Base-by-base conservation (phyloP, 1,140 invertebrate species). In the Pachypeltis micranthus region DNA sequence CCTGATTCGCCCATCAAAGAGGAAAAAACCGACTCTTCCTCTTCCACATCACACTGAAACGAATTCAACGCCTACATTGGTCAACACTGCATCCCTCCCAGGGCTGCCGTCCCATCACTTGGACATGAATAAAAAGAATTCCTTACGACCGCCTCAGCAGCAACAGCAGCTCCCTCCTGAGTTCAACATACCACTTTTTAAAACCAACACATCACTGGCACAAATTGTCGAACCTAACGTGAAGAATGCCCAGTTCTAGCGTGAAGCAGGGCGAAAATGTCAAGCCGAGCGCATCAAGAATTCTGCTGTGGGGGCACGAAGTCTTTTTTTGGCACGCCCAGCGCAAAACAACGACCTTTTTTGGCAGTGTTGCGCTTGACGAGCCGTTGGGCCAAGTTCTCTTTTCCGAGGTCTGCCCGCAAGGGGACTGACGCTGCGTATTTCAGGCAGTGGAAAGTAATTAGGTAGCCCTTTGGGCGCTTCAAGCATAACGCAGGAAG, bases 221-320 rank as follows among this genome's bases (percentile, higher is more conserved):
- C 56, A 69, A 67, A 39, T 47, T 44, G 54, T 63, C 25, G 69
- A 71, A 62, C 70, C 69, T 59, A 71, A 88, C 73, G 78, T 90
- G 24, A 94, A 93, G 72, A 95, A 94, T 74, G 87, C 89, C 19
- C n/a, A n/a, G n/a, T n/a, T n/a, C n/a, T n/a, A n/a, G n/a, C n/a
- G n/a, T n/a, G n/a, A n/a, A n/a, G n/a, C n/a, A n/a, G n/a, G n/a
- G n/a, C n/a, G n/a, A n/a, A n/a, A n/a, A n/a, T n/a, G n/a, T n/a
- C n/a, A n/a, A n/a, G n/a, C n/a, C n/a, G n/a, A n/a, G n/a, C n/a
- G n/a, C n/a, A n/a, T n/a, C n/a, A n/a, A n/a, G n/a, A n/a, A n/a
- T n/a, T n/a, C n/a, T n/a, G n/a, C n/a, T n/a, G n/a, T n/a, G n/a
- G n/a, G n/a, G n/a, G n/a, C n/a, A n/a, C n/a, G n/a, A n/a, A n/a